phyloP scores from a whole-genome alignment of 2,888 invertebrate genomes.

The Lumbricus terrestris region DNA sequence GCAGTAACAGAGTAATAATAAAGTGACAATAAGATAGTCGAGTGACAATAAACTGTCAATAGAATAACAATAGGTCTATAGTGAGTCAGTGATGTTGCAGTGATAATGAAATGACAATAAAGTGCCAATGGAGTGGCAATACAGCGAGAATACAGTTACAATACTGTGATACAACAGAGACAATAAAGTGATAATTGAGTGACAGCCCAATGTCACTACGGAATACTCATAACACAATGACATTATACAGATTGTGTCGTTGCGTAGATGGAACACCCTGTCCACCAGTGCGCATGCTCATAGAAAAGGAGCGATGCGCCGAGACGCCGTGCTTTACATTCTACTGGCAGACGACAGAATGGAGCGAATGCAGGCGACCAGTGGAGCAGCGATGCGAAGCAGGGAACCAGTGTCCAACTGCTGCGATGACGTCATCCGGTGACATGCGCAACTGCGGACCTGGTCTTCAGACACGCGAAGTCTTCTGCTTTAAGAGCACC shows the following conservation, averaged over 20 bases:
- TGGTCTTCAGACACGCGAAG: slow-evolving; percentile 35
- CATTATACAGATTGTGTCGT: not conserved
- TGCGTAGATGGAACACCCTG: slow-evolving; percentile 37
- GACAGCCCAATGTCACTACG: no score
- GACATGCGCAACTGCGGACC: slow-evolving; percentile 30
- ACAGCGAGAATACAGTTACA: no score
- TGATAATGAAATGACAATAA: no score
- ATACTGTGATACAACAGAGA: no score
- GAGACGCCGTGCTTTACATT: slow-evolving; percentile 34
- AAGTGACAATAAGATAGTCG: no score
- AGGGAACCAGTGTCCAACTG: not conserved
- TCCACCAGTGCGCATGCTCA: slow-evolving; percentile 35
- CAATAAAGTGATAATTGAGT: no score
- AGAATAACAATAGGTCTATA: no score
- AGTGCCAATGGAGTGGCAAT: no score
- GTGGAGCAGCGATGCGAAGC: not conserved
- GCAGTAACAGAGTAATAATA: no score
- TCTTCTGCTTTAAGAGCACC: slow-evolving; percentile 30
- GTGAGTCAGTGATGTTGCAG: no score
- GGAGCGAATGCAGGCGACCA: slow-evolving; percentile 24
- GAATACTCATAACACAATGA: no score
- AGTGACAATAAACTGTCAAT: no score
- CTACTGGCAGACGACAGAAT: slow-evolving; percentile 35
- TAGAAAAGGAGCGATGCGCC: slow-evolving; percentile 38
- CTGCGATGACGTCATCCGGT: slow-evolving; percentile 19